phyloP scores from a whole-genome alignment of 2,888 invertebrate species.

The Temnothorax unifasciatus region DNA sequence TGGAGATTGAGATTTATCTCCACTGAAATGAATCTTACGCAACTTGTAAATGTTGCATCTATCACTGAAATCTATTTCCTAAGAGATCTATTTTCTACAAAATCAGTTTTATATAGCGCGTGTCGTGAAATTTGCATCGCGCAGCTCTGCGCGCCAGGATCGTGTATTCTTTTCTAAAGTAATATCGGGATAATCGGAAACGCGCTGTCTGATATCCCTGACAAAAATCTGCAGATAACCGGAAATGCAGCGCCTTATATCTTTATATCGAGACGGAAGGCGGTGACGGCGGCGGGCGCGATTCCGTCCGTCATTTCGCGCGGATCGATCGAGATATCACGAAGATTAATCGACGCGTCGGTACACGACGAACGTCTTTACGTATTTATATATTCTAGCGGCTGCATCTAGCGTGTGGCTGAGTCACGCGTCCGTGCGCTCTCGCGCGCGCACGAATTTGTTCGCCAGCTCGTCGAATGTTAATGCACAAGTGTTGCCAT shows the following conservation, averaged over 20 bases:
- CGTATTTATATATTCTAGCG: conserved; percentile 62
- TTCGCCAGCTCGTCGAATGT: conserved; percentile 65
- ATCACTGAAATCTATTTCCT: not conserved
- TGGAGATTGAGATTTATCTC: not conserved
- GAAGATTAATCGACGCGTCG: conserved; percentile 48
- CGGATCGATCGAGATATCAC: conserved; percentile 57
- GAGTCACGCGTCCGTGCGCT: conserved; percentile 65
- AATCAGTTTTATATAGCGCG: not conserved
- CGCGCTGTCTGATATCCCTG: conserved; percentile 22
- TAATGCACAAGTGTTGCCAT: conserved; percentile 69
- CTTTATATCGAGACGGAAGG: conserved; percentile 23
- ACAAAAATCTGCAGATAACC: conserved; percentile 42
- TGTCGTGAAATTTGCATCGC: conserved; percentile 24
- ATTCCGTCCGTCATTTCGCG: conserved; percentile 37
- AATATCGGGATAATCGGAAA: conserved; percentile 27
- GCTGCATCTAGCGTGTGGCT: conserved; percentile 58
- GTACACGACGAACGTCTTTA: conserved; percentile 48
- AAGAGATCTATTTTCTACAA: not conserved
- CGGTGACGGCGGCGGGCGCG: conserved; percentile 32
- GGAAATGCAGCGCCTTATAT: conserved; percentile 19
- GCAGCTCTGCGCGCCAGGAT: not conserved
- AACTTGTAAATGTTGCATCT: not conserved
- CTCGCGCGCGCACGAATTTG: conserved; percentile 62
- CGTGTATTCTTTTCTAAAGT: not conserved
- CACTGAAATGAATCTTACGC: not conserved